Evolutionary conservation across 2,797 vertebrate species (phyloP).

Genomic region (Falco peregrinus): DNA sequence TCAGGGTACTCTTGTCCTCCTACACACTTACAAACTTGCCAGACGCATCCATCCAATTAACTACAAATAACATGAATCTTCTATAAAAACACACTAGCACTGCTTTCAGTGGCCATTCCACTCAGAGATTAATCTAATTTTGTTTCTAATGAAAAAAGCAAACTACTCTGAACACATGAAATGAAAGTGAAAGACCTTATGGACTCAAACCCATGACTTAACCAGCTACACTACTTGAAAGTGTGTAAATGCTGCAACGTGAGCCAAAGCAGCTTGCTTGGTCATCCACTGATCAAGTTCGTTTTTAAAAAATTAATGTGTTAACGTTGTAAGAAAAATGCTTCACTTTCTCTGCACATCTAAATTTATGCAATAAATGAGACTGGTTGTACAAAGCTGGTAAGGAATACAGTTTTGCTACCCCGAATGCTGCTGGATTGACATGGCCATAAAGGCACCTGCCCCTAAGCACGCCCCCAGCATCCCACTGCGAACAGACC

Average conservation of each 20-base stretch:
- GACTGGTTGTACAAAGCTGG: too few species aligned
- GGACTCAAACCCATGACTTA: not conserved
- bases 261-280: not conserved
- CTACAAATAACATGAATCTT: not conserved
- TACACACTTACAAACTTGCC: not conserved
- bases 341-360: not conserved
- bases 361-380: not conserved
- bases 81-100: not conserved
- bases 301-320: accelerated
- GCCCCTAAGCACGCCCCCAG: accelerated
- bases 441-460: accelerated
- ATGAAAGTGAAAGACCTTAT: not conserved
- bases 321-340: not conserved
- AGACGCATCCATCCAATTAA: not conserved
- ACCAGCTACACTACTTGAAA: not conserved
- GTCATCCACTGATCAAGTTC: not conserved
- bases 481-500: not conserved
- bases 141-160: not conserved
- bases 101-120: not conserved
- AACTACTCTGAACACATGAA: not conserved
- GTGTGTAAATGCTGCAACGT: not conserved
- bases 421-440: not conserved
- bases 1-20: not conserved
- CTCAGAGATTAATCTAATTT: not conserved
- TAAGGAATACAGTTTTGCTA: not conserved